phyloP scores from a whole-genome alignment of 2,888 invertebrate genomes.

The Amphipyra tragopoginis region DNA sequence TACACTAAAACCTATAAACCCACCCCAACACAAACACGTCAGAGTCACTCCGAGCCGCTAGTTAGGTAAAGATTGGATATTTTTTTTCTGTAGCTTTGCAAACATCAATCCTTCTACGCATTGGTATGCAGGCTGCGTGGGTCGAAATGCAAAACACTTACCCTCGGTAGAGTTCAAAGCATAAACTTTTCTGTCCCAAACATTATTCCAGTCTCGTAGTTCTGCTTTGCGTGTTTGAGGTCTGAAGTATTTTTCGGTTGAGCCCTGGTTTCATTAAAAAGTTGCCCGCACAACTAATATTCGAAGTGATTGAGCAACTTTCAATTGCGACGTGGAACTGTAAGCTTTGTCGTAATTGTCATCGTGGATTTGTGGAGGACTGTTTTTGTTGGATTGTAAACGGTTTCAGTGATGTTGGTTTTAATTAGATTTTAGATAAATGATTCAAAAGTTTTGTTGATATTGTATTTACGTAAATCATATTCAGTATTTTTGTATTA shows the following conservation, averaged over 20 bases:
- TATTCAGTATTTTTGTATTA: too few species aligned
- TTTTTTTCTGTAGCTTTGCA: conserved; percentile 73
- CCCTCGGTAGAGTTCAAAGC: conserved; percentile 87
- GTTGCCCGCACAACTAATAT: conserved; percentile 76
- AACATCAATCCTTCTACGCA: conserved; percentile 86
- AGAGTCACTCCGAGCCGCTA: conserved; percentile 55
- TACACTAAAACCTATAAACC: conserved; percentile 38
- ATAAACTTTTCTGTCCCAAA: conserved; percentile 87
- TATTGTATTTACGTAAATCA: too few species aligned
- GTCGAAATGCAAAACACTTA: conserved; percentile 88
- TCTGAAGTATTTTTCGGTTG: conserved; percentile 85
- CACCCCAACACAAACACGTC: conserved; percentile 48
- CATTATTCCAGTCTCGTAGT: conserved; percentile 89
- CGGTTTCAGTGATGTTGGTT: neutral
- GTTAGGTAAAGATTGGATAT: conserved; percentile 67
- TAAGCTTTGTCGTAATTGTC: conserved; percentile 54
- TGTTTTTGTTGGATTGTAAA: conserved; percentile 6
- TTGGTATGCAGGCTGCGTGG: conserved; percentile 86
- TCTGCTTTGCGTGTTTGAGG: conserved; percentile 87
- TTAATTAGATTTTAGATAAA: conserved; percentile 1
- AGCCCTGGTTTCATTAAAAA: conserved; percentile 85
- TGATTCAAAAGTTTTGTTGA: too few species aligned
- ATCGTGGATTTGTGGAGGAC: conserved; percentile 14
- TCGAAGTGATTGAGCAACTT: conserved; percentile 81
- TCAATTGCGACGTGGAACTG: conserved; percentile 67